phyloP scores from a whole-genome alignment of 1,140 invertebrate species.

The Oreohelix idahoensis region DNA sequence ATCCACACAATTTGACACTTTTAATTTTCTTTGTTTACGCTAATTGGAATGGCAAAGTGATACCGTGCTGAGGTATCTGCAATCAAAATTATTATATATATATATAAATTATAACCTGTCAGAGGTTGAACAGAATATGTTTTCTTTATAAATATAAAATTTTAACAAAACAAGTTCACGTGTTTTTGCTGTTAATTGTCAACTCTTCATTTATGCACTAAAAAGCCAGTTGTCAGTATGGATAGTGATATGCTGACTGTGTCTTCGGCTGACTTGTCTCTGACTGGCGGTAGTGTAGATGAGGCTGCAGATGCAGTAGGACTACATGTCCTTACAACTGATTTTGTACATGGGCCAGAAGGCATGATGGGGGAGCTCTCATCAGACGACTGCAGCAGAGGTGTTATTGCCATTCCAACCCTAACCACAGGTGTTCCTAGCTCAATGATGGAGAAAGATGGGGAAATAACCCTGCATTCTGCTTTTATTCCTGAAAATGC shows the following conservation, averaged over 20 bases:
- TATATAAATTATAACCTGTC: too few relatives aligned
- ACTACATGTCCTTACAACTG: slow-evolving; percentile 31
- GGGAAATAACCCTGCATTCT: slow-evolving; percentile 33
- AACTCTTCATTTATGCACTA: too few relatives aligned
- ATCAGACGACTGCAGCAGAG: slow-evolving; percentile 16
- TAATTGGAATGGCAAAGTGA: too few relatives aligned
- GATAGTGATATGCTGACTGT: slow-evolving; percentile 33
- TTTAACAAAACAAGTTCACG: too few relatives aligned
- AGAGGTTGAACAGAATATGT: too few relatives aligned
- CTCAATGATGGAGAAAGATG: slow-evolving; percentile 23
- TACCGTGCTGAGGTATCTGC: too few relatives aligned
- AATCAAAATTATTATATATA: too few relatives aligned
- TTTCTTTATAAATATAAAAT: too few relatives aligned
- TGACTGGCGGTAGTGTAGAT: slow-evolving; percentile 13
- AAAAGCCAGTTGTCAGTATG: not conserved
- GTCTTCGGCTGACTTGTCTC: slow-evolving; percentile 22
- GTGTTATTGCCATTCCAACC: not conserved
- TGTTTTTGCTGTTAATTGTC: too few relatives aligned
- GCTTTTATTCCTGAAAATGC: slow-evolving; percentile 35
- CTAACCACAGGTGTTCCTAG: not conserved
- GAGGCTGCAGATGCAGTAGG: slow-evolving; percentile 25
- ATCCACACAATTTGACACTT: too few relatives aligned
- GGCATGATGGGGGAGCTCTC: slow-evolving; percentile 14
- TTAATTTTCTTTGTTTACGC: too few relatives aligned
- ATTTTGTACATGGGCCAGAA: slow-evolving; percentile 20